phyloP scores from a whole-genome alignment of 1,140 invertebrate genomes.

The Dendroctonus valens region DNA sequence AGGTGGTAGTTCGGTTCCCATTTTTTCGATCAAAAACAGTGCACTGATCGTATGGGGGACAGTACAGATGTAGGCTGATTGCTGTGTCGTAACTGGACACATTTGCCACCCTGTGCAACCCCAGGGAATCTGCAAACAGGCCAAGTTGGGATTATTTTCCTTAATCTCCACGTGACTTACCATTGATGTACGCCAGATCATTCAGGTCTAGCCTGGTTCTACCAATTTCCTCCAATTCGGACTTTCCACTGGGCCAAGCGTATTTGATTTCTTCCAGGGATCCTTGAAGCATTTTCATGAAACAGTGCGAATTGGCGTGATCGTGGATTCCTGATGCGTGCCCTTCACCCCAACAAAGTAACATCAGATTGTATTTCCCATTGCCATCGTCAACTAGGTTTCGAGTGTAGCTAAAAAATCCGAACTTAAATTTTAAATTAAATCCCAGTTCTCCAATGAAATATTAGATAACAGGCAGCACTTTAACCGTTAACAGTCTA shows the following conservation, averaged over 20 bases:
- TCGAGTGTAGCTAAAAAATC: slow-evolving; percentile 75
- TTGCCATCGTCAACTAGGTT: slow-evolving; percentile 94
- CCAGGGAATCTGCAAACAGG: slow-evolving; percentile 74
- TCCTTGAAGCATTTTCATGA: slow-evolving; percentile 89
- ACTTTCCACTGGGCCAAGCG: slow-evolving; percentile 66
- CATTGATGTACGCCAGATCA: slow-evolving; percentile 94
- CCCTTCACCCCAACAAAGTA: slow-evolving; percentile 95
- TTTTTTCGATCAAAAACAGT: slow-evolving; percentile 89
- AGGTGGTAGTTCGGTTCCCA: slow-evolving; percentile 66
- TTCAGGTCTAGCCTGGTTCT: slow-evolving; percentile 67
- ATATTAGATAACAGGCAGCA: too few species aligned
- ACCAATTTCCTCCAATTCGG: slow-evolving; percentile 60
- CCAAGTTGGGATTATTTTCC: not conserved
- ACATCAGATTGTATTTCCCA: slow-evolving; percentile 96
- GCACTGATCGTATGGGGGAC: slow-evolving; percentile 89
- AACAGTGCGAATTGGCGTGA: slow-evolving; percentile 94
- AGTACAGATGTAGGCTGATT: slow-evolving; percentile 94
- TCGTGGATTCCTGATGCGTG: slow-evolving; percentile 95
- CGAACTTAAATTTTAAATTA: too few species aligned
- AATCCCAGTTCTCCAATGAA: too few species aligned
- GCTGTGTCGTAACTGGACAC: slow-evolving; percentile 82
- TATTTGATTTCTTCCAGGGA: slow-evolving; percentile 71
- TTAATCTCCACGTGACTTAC: slow-evolving; percentile 56
- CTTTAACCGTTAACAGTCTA: too few species aligned
- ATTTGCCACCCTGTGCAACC: slow-evolving; percentile 96